Evolutionary conservation across 2,888 invertebrate species (phyloP).

Genomic region (Pyrrhia umbra): DNA sequence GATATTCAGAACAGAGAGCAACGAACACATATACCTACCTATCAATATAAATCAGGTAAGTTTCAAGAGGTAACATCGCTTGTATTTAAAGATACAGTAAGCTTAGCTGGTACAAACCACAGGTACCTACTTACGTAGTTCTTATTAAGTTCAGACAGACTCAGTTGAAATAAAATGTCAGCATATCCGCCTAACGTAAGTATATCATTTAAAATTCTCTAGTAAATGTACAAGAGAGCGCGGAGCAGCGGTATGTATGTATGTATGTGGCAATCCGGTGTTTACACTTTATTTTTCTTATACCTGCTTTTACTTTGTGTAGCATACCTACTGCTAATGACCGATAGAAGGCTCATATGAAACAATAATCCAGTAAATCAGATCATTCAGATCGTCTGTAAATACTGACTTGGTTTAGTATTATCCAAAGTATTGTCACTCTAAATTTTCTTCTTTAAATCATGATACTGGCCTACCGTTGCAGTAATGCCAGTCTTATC

Average conservation of each 20-base stretch:
- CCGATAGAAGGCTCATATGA: not conserved
- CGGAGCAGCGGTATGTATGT: no score
- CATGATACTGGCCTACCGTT: not conserved
- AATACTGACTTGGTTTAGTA: slow-evolving; percentile 55
- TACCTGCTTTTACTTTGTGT: no score
- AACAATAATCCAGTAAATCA: not conserved
- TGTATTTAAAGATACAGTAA: slow-evolving; percentile 19
- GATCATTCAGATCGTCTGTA: slow-evolving; percentile 12
- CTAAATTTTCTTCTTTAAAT: not conserved
- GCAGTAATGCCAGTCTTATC: not conserved
- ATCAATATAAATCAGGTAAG: slow-evolving; percentile 10
- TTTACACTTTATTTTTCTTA: no score
- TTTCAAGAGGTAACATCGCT: slow-evolving; percentile 20
- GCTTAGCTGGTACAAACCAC: slow-evolving; percentile 1
- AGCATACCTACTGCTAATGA: not conserved
- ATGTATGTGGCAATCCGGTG: no score
- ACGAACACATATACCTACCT: slow-evolving; percentile 16
- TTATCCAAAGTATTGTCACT: slow-evolving; percentile 16
- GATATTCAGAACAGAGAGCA: slow-evolving; percentile 59
- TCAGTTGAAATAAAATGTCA: not conserved
- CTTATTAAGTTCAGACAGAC: slow-evolving; percentile 9
- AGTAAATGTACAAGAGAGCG: no score
- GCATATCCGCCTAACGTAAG: no score
- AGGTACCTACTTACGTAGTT: not conserved
- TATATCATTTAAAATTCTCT: no score